phyloP scores from a whole-genome alignment of 2,113 vertebrate species.

The Bos javanicus region DNA sequence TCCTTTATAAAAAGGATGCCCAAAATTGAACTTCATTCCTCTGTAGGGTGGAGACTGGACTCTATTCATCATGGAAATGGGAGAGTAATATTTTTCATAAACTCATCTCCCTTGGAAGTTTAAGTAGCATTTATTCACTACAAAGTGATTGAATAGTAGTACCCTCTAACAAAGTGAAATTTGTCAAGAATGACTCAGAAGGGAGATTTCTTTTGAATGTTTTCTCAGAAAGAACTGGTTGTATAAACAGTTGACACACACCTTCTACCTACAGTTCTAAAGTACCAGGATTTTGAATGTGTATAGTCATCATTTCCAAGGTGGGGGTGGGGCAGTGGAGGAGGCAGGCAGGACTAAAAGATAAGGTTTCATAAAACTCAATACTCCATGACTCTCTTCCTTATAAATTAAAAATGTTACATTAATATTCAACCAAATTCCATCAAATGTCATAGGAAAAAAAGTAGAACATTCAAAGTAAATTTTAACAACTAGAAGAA shows the following conservation, averaged over 20 bases:
- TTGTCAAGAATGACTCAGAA: not conserved
- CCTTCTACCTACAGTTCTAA: not conserved
- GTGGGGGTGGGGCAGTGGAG: not conserved
- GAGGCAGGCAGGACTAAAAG: not conserved
- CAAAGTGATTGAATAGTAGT: not conserved
- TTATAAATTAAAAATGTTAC: not conserved
- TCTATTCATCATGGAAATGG: not conserved
- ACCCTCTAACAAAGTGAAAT: not conserved
- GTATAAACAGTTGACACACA: not conserved
- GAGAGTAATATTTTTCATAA: not conserved
- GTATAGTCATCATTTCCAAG: not conserved
- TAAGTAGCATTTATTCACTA: not conserved
- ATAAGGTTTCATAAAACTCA: not conserved
- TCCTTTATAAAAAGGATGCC: not conserved
- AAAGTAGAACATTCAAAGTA: not conserved
- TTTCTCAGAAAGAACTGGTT: not conserved
- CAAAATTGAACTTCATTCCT: not conserved
- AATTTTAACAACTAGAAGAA: not conserved
- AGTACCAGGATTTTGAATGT: not conserved
- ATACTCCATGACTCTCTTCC: not conserved
- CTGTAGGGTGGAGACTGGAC: not conserved
- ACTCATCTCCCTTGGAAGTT: not conserved
- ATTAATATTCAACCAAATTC: not conserved
- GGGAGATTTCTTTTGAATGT: not conserved
- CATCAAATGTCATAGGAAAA: not conserved